Evolutionary conservation across 92 coral and sea anemone species (phyloP), one percentile per base, ranked within the genome.

Genomic region (Porites divaricata): DNA sequence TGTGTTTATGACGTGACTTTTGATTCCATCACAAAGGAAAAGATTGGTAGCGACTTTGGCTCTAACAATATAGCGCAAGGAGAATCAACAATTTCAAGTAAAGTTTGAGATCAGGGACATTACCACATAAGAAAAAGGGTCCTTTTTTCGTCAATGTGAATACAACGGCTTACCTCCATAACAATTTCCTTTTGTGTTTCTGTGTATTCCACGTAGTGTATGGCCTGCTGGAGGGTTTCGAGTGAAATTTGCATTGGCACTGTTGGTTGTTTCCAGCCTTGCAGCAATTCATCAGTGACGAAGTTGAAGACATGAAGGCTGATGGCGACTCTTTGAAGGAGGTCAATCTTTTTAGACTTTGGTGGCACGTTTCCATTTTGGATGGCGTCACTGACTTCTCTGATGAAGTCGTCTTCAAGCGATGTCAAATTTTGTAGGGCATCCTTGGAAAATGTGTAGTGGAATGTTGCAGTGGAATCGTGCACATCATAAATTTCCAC

Each of bases 101-200:
- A 13, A 13, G 58, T 53, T 53, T n/a, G n/a, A n/a, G n/a, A n/a
- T n/a, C n/a, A n/a, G n/a, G n/a, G 58, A 53, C 13, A 53, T 53
- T 53, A 53, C 58, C 58, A 53, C 58, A 13, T 53, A 53, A 53
- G 58, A 13, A 7, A 53, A 53, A 53, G 8, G 58, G 13, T 53
- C 58, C 0, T 7, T 53, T 53, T 53, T 13, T 53, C 13, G 8
- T 53, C 9, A 53, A 53, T 7, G 13, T 0, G 0, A 53, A 53
- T 53, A 53, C 58, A 53, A 53, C 21, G 26, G 21, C 72, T 56
- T 75, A 88, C 88, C 48, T 88, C 88, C 78, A 88, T 83, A 23
- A 84, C 79, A 83, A 88, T 83, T 48, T 88, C 78, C 61, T 88
- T 83, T 70, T 88, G 91, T 10, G 88, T 74, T 26, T 83, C 88